Conservation (phyloP, 92 coral and sea anemone species). For the Bergia puertoricense region DNA sequence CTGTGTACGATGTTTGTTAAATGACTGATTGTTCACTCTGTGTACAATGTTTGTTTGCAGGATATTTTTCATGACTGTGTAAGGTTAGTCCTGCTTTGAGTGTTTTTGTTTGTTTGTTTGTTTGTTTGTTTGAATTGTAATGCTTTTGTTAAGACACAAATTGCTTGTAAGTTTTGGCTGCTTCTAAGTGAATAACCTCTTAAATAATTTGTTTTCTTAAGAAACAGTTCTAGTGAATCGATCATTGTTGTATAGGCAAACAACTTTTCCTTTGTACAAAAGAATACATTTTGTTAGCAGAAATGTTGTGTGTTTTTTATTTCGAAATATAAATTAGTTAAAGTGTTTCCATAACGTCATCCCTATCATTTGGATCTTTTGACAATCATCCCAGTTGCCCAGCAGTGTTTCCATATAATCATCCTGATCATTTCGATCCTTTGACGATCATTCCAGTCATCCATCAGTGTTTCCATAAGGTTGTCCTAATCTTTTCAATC, state of each 20-base stretch:
- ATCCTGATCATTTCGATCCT: background rate
- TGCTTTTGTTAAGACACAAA: no score
- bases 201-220: no score
- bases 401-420: background rate
- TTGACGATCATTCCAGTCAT: background rate
- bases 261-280: no score
- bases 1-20: background rate
- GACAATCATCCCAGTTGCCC: background rate
- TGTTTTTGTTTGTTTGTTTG: background rate
- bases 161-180: no score
- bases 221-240: no score
- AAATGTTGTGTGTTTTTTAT: no score
- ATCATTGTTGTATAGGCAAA: no score
- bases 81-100: slow-evolving; percentile 57
- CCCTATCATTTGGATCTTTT: background rate
- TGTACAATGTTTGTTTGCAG: slow-evolving; percentile 44
- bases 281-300: no score
- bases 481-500: no score
- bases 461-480: no score
- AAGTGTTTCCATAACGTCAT: background rate
- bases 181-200: no score
- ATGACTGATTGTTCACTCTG: background rate
- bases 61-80: slow-evolving; percentile 96
- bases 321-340: no score
- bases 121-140: background rate